Evolutionary conservation across 2,113 vertebrate species (phyloP).

Genomic region (Bombycilla garrulus): DNA sequence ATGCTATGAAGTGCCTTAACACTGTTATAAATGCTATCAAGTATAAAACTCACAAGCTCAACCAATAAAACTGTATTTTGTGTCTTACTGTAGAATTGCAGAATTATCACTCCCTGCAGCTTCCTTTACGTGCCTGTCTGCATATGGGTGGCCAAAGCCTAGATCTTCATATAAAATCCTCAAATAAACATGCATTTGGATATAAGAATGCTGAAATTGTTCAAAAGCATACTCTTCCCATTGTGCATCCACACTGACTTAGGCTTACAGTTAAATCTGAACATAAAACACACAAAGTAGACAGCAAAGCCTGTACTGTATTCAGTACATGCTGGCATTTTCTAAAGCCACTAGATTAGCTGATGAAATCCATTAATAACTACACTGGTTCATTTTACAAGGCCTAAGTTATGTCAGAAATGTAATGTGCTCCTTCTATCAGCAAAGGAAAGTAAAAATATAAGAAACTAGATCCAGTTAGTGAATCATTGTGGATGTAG

Average conservation of each 20-base stretch:
- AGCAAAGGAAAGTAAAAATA: slow-evolving; percentile 26
- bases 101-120: background rate
- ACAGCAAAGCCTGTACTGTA: background rate
- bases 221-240: background rate
- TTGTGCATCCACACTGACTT: background rate
- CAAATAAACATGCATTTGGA: background rate
- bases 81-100: background rate
- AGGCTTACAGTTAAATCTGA: background rate
- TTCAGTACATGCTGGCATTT: background rate
- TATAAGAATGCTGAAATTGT: background rate
- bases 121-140: background rate
- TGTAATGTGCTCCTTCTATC: background rate
- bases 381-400: slow-evolving; percentile 19
- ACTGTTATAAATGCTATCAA: background rate
- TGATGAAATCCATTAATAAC: slow-evolving; percentile 45
- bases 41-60: background rate
- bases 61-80: background rate
- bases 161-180: background rate
- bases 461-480: slow-evolving; percentile 25
- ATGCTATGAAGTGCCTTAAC: background rate
- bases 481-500: slow-evolving; percentile 11
- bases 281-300: background rate
- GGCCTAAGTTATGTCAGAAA: slow-evolving; percentile 37
- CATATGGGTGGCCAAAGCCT: background rate
- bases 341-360: slow-evolving; percentile 17